Percentiles rank a stretch among this genome's conserved stretches.
Conservation (phyloP, 1,140 invertebrate genomes). For the Trichonephila clavipes region DNA sequence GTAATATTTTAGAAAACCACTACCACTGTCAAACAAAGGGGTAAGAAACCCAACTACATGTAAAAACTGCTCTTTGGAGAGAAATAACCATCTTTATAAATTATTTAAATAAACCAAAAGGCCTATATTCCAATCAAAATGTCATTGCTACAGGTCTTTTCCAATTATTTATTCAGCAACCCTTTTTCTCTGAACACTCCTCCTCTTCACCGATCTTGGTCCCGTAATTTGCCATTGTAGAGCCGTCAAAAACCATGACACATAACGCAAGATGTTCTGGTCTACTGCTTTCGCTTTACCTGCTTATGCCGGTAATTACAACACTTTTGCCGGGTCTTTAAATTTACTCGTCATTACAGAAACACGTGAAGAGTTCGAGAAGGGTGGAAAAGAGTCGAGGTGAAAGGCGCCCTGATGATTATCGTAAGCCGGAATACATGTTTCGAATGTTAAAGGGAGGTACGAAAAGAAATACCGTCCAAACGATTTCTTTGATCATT, state of each 20-base stretch:
- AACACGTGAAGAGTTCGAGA: not conserved
- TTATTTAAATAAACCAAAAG: not conserved
- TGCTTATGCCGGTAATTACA: conserved; percentile 34
- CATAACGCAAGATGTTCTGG: not conserved
- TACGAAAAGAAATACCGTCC: not conserved
- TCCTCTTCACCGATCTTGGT: not conserved
- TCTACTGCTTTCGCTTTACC: not conserved
- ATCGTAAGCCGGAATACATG: not conserved
- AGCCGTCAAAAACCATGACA: not conserved
- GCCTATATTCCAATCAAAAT: not conserved
- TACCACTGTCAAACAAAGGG: not conserved
- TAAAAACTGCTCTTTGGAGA: not conserved
- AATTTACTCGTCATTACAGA: not conserved
- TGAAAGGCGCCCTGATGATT: not conserved
- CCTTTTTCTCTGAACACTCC: not conserved
- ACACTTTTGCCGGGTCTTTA: conserved; percentile 1
- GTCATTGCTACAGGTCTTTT: not conserved
- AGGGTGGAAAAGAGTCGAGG: not conserved
- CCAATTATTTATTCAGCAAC: not conserved
- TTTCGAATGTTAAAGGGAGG: not conserved
- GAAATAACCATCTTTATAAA: not conserved
- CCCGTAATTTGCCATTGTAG: not conserved
- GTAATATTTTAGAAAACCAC: not conserved
- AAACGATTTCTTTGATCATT: not conserved
- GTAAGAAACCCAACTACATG: not conserved